phyloP scores from a whole-genome alignment of 2,797 vertebrate genomes.

The Euphonia xanthogaster region DNA sequence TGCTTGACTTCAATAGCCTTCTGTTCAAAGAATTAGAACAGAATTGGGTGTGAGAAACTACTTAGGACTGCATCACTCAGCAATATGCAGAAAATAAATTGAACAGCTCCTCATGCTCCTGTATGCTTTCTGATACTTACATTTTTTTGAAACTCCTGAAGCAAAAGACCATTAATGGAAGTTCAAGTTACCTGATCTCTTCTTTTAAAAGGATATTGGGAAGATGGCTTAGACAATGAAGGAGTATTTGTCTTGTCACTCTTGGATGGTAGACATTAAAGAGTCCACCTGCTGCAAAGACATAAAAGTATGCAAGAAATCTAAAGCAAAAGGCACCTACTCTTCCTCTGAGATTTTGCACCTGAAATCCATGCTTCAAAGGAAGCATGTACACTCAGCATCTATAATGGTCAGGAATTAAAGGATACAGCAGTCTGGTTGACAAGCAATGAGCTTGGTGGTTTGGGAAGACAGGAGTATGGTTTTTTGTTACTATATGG shows the following conservation, averaged over 20 bases:
- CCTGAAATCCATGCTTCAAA: not conserved
- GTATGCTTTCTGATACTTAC: not conserved
- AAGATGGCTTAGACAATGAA: not conserved
- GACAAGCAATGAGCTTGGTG: not conserved
- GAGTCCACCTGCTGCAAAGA: not conserved
- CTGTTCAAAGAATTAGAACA: constrained; percentile 33
- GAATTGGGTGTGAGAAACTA: constrained; percentile 19
- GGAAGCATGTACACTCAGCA: not conserved
- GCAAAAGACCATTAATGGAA: not conserved
- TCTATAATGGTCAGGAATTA: not conserved
- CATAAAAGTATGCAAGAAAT: not conserved
- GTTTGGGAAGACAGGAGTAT: not conserved
- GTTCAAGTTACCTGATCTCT: not conserved
- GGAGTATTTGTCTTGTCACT: not conserved
- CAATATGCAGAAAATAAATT: constrained; percentile 20
- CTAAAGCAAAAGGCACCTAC: not conserved
- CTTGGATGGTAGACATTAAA: not conserved
- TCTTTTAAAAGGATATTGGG: not conserved
- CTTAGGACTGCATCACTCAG: constrained; percentile 23
- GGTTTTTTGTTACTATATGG: not conserved
- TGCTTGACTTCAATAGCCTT: constrained; percentile 41
- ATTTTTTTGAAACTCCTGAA: not conserved
- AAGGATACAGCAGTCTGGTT: not conserved
- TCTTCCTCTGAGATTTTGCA: not conserved
- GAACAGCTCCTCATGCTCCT: not conserved